These are phyloP conservation scores for Rhopilema esculentum DNA, from an alignment of 30 jellyfish, hydroid and myxozoan species.

Conservation along the genomic window DNA sequence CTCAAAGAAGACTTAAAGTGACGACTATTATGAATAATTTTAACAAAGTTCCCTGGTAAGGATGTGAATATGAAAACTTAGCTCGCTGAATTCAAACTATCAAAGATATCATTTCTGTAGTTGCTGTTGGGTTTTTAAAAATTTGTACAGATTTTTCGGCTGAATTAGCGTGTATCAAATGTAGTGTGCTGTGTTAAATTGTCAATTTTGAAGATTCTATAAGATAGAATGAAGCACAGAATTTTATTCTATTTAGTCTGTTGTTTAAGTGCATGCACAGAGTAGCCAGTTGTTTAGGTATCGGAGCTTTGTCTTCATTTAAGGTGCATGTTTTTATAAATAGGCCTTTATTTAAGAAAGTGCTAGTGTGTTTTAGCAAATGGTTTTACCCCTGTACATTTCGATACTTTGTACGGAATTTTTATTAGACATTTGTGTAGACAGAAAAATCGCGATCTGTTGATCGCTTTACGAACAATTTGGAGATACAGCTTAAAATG, in stretches of 20 bases:
- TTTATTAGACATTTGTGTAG: background rate
- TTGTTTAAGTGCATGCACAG: background rate
- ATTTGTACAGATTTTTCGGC: background rate
- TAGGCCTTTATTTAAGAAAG: too few relatives aligned
- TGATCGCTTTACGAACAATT: too few relatives aligned
- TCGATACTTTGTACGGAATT: background rate
- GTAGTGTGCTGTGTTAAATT: background rate
- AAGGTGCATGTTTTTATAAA: background rate
- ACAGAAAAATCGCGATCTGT: background rate
- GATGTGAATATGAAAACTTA: background rate
- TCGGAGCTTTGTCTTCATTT: too few relatives aligned
- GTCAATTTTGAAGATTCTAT: background rate
- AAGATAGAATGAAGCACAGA: background rate
- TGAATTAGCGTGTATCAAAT: background rate
- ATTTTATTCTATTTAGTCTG: background rate
- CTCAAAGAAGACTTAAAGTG: conserved; percentile 27
- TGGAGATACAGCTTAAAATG: too few relatives aligned
- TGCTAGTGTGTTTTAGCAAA: too few relatives aligned
- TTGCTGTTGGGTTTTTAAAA: background rate
- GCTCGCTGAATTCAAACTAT: background rate
- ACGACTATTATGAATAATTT: background rate
- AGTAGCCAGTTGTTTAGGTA: background rate
- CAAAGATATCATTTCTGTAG: background rate
- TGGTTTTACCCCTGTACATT: background rate
- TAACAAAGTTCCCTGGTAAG: background rate